Base-by-base conservation (phyloP, 2,113 vertebrate genomes). In the Dryoscopus gambensis region DNA sequence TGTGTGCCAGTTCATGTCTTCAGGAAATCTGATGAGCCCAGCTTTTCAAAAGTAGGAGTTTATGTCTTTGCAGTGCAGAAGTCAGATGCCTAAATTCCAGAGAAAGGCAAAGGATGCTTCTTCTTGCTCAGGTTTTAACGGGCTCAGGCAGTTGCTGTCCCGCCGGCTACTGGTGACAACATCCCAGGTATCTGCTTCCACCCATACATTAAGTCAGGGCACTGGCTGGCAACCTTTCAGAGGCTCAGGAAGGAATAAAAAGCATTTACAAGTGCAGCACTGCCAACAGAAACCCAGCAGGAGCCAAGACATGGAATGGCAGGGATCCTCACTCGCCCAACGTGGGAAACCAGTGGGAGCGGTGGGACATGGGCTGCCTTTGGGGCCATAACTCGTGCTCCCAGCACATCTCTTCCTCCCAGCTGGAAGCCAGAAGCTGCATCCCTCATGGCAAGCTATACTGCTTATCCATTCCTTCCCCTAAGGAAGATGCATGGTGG, bases 251-350 rank as follows among this genome's bases (percentile, higher is more conserved):
- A 89, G 67, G 73, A 64, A 74, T 91, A 91, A 89, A 90, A 94
- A 81, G 37, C 76, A 70, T 92, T 94, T 86, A 69, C 1, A 3
- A 76, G 91, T 5, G 42, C 80, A 80, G 83, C 46, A 46, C 19
- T 94, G 84, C 95, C 95, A 94, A 92, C 87, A 95, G 93, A 95
- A 97, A 94, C 91, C 59, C 14, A 5, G 37, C 71, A 77, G 80
- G 89, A 94, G 91, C 93, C 89, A 92, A 89, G 71, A 25, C 4
- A 5, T 2, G 5, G 70, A 10, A 2, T 8, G 3, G 16, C 10
- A 5, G 44, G 35, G 57, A 86, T 83, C 71, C 67, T 90, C 3
- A 1, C 44, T 88, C 30, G 6, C 33, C 24, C 5, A 1, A n/a
- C 15, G 15, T 68, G 79, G 83, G 84, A 88, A 86, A 60, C 44